Conservation (phyloP, 2,888 invertebrate species). For the Cylindroiulus punctatus region DNA sequence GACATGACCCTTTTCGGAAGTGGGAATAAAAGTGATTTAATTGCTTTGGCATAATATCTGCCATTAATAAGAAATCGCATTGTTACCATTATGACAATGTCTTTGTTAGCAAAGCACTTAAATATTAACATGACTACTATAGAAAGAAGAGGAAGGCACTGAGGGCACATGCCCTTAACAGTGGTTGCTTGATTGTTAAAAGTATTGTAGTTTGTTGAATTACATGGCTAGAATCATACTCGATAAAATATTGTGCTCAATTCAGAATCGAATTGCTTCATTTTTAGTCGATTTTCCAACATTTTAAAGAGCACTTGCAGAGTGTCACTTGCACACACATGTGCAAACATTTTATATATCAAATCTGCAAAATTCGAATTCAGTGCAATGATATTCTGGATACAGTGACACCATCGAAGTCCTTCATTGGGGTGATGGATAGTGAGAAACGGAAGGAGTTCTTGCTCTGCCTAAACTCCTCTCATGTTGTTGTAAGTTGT, state of each 20-base stretch:
- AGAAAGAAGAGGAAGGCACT: no score
- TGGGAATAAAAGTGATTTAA: not conserved
- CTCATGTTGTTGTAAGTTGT: not conserved
- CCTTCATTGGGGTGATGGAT: not conserved
- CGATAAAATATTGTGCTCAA: not conserved
- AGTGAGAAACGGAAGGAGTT: conserved; percentile 6
- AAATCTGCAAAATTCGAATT: no score
- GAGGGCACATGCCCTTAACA: no score
- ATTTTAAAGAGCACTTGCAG: no score
- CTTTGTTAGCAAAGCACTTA: not conserved
- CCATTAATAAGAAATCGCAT: not conserved
- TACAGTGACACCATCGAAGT: not conserved
- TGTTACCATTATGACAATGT: not conserved
- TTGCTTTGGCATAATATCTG: not conserved
- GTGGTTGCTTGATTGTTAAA: no score
- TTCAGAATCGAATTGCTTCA: not conserved
- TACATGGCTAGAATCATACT: no score
- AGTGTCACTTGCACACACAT: no score
- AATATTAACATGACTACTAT: not conserved
- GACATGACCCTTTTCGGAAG: conserved; percentile 40
- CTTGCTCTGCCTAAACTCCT: not conserved
- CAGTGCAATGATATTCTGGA: no score
- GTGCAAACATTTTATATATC: no score
- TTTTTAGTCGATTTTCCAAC: not conserved
- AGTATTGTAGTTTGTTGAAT: no score